Evolutionary conservation across 2,797 vertebrate genomes (phyloP).

Genomic region (Propithecus perrieri): DNA sequence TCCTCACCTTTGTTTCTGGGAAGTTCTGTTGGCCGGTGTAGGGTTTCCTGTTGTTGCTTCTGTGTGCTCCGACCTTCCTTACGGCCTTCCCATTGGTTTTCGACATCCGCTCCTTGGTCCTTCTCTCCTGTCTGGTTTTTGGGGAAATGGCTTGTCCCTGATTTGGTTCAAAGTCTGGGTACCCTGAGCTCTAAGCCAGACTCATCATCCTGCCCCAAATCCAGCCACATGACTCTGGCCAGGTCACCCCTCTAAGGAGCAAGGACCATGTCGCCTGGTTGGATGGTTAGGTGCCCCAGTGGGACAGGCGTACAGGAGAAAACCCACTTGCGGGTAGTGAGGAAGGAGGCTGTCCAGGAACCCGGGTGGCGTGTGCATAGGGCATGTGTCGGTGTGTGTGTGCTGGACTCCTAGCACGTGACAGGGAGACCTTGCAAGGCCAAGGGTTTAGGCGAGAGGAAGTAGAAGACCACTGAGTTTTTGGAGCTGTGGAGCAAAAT

Average conservation of each 20-base stretch:
- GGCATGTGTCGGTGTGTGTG: not conserved
- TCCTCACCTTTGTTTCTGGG: not conserved
- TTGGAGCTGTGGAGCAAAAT: not conserved
- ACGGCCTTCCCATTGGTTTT: not conserved
- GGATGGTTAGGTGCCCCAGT: not conserved
- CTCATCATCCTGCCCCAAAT: not conserved
- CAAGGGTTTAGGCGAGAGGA: not conserved
- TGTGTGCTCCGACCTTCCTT: not conserved
- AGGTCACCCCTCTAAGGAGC: not conserved
- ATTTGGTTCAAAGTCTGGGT: not conserved
- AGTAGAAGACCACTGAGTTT: not conserved
- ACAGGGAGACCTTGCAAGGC: not conserved
- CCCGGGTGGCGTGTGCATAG: fast-evolving
- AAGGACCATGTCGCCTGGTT: not conserved
- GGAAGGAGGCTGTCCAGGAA: not conserved
- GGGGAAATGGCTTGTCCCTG: not conserved
- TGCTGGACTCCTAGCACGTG: not conserved
- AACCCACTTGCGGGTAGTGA: not conserved
- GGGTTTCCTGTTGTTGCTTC: not conserved
- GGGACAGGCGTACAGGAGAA: not conserved
- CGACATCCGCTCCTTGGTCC: not conserved
- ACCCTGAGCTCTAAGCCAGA: not conserved
- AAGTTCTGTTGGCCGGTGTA: not conserved
- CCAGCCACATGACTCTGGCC: not conserved
- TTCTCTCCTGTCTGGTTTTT: not conserved